Conservation (phyloP, 1,140 invertebrate genomes). For the Camponotus floridanus region DNA sequence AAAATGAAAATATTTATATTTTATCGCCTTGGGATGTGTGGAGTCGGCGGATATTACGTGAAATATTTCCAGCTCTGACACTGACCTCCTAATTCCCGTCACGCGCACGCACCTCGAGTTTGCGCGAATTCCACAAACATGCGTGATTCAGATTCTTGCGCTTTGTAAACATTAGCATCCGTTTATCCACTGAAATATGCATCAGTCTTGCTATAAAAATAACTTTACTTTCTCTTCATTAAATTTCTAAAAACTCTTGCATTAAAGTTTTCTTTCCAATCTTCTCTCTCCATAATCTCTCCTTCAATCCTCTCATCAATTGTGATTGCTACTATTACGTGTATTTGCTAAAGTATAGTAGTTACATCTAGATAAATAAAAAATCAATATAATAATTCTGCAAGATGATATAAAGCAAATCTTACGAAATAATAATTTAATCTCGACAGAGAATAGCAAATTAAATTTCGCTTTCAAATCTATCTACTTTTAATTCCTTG, state of each 20-base stretch:
- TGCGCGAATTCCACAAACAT: conserved; percentile 4
- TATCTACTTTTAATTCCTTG: neutral
- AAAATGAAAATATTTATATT: neutral
- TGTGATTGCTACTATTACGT: neutral
- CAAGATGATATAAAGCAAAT: neutral
- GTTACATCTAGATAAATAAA: neutral
- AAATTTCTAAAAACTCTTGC: neutral
- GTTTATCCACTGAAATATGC: neutral
- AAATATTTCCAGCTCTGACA: neutral
- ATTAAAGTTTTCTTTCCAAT: neutral
- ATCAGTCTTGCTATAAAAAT: neutral
- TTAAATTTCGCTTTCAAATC: neutral
- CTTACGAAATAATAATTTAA: neutral
- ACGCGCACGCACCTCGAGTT: conserved; percentile 6
- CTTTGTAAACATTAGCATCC: neutral
- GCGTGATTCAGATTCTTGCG: neutral
- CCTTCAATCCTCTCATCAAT: neutral
- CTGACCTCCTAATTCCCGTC: conserved; percentile 27
- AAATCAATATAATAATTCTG: conserved; percentile 17
- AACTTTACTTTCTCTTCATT: neutral
- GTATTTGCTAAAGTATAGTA: neutral
- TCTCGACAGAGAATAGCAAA: neutral
- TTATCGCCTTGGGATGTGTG: too few relatives aligned
- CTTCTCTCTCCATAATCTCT: neutral
- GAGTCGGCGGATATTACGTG: neutral